Evolutionary conservation across 2,113 vertebrate species (phyloP).

Genomic region (Ophthalmolycus amberensis): DNA sequence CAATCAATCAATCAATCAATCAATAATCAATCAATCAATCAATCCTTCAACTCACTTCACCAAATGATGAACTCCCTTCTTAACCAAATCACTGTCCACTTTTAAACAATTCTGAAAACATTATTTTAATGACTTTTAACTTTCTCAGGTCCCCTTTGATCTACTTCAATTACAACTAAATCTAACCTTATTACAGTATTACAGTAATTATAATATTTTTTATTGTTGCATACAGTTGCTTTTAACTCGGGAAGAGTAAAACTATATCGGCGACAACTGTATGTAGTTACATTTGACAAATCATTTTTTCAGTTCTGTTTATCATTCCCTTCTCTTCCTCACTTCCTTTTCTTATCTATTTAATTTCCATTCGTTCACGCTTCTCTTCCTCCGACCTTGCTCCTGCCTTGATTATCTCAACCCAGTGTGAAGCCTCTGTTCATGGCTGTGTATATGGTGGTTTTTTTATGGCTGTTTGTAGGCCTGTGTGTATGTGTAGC

Average conservation of each 20-base stretch:
- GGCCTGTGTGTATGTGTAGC: slow-evolving; percentile 18
- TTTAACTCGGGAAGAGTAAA: not conserved
- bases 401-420: slow-evolving; percentile 39
- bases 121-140: not conserved
- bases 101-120: not conserved
- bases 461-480: not conserved
- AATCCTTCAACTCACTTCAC: not conserved
- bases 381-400: not conserved
- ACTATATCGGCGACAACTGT: not conserved
- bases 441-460: slow-evolving; percentile 33
- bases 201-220: not conserved
- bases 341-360: slow-evolving; percentile 13
- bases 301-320: not conserved
- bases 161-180: not conserved
- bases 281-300: not conserved
- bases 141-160: not conserved
- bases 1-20: too few relatives aligned
- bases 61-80: not conserved
- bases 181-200: not conserved
- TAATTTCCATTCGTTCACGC: not conserved
- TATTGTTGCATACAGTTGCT: not conserved
- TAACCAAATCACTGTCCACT: not conserved
- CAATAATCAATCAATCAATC: too few relatives aligned
- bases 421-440: slow-evolving; percentile 37
- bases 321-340: slow-evolving; percentile 2